Evolutionary conservation across 2,888 invertebrate genomes (phyloP).

Genomic region (Lasioglossum pauxillum): DNA sequence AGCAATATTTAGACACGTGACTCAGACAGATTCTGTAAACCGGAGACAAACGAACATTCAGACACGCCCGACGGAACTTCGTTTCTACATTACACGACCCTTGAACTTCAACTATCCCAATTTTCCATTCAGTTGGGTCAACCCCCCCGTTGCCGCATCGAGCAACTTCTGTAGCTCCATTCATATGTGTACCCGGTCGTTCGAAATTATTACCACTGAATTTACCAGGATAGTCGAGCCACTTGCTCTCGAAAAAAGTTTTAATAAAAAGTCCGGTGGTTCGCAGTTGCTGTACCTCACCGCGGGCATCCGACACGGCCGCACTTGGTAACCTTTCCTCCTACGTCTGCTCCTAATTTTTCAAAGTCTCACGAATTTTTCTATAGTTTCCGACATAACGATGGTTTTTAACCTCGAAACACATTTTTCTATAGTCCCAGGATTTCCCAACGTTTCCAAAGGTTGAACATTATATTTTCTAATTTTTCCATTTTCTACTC

Average conservation of each 20-base stretch:
- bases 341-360: not conserved
- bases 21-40: not conserved
- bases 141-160: not conserved
- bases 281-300: not conserved
- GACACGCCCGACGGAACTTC: not conserved
- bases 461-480: not conserved
- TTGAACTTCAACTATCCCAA: conserved; percentile 6
- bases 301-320: not conserved
- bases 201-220: conserved; percentile 1
- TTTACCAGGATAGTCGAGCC: not conserved
- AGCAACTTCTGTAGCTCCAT: not conserved
- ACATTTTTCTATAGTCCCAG: not conserved
- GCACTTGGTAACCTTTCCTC: not conserved
- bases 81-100: not conserved
- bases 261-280: conserved; percentile 4
- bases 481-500: not conserved
- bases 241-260: not conserved
- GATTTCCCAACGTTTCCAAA: not conserved
- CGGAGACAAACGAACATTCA: not conserved
- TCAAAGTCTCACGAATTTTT: too few species aligned
- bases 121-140: not conserved
- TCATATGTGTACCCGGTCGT: not conserved
- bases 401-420: fast-evolving
- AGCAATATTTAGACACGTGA: conserved; percentile 4
- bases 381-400: not conserved